Evolutionary conservation across 2,113 vertebrate species (phyloP), one percentile per base, ranked within the genome.

Genomic region (Salvelinus sp.): DNA sequence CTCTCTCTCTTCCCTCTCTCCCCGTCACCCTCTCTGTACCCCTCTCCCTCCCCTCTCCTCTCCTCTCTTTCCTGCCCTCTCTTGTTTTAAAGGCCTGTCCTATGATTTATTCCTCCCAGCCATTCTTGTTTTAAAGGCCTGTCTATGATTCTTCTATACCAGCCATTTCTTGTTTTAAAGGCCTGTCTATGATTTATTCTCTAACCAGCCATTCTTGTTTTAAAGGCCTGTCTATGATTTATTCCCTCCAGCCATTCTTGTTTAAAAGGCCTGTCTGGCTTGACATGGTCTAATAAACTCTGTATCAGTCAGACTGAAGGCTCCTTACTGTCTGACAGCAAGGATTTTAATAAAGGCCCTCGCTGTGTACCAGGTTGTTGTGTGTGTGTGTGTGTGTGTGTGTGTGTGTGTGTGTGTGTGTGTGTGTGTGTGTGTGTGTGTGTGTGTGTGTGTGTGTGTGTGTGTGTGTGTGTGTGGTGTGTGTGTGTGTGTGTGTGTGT

Each of bases 41-140:
- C 28, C 30, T 6, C 6, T 38, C 33, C 1, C 33, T 38, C 33
- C 7, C 33, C n/a, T n/a, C n/a, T n/a, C 6, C 30, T 1, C 4
- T 7, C 33, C 1, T n/a, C n/a, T n/a, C n/a, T 0, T 38, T 6
- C 7, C 33, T 7, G 1, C 6, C 6, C 6, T 4, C 33, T 6
- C 33, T 38, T 38, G 38, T 38, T 38, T 38, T 38, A 38, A 38
- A 84, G 74, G 75, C 73, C 77, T 79, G 85, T 69, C 76, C 76
- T 79, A 76, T 88, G 86, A 90, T 87, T 80, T 83, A 90, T 87
- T 80, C 76, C 87, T 76, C 64, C 60, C 3, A 79, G 6, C 33
- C 1, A 38, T 38, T 38, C 33, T 38, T 38, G 33, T 38, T 38
- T 38, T 79, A 30, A 30, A 30, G 28, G 28, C 28, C 28, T 30